These are phyloP conservation scores for Ailurus styani DNA, from an alignment of 2,113 vertebrate species.

Conservation along the genomic window DNA sequence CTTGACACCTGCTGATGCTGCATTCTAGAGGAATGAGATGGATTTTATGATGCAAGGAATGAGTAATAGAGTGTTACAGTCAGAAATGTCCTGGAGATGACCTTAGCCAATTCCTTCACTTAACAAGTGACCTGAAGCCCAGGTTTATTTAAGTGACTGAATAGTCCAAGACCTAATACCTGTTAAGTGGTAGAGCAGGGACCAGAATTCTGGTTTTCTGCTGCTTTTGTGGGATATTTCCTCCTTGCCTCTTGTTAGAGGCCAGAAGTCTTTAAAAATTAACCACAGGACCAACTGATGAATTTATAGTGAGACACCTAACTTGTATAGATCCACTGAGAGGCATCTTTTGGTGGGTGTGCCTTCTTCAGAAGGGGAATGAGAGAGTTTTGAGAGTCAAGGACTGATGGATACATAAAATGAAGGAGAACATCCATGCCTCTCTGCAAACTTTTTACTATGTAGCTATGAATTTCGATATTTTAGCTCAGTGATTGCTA, in stretches of 20 bases:
- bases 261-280: neutral
- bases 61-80: neutral
- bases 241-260: neutral
- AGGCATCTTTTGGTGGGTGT: neutral
- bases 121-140: neutral
- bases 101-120: neutral
- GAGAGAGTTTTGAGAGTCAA: neutral
- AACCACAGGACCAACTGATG: neutral
- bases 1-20: constrained; percentile 36
- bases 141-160: neutral
- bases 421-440: neutral
- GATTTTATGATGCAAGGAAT: neutral
- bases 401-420: neutral
- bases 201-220: neutral
- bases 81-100: neutral
- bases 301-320: neutral
- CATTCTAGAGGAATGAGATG: constrained; percentile 5
- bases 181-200: neutral
- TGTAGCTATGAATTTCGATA: neutral
- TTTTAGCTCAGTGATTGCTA: neutral
- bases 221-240: neutral
- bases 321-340: neutral
- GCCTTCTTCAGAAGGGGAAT: neutral
- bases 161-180: neutral
- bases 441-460: neutral